Evolutionary conservation across 2,888 invertebrate genomes (phyloP), one percentile per base, ranked within the genome.

Genomic region (Coelopa pilipes): DNA sequence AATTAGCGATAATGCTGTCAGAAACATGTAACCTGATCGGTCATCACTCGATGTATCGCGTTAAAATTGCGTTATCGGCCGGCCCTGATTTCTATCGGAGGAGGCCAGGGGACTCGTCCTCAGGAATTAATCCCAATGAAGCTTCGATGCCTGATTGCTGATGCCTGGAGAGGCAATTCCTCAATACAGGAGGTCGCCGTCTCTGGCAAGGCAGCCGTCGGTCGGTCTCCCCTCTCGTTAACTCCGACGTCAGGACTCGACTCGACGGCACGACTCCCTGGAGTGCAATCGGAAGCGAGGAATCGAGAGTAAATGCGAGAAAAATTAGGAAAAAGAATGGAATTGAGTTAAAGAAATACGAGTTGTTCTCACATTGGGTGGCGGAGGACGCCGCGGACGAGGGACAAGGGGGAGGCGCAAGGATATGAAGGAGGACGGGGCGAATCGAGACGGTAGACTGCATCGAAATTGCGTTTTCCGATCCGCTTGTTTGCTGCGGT

Each of bases 61-160:
- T 34, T n/a, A n/a, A n/a, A n/a, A n/a, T n/a, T n/a, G n/a, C n/a
- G n/a, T n/a, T n/a, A n/a, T n/a, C n/a, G n/a, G n/a, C n/a, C 34
- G 2, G 34, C 7, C 34, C 2, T 34, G 34, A 34, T 34, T 34
- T 34, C 4, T 2, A 34, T 34, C 34, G 34, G 7, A 34, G 34
- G 34, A 34, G 7, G 34, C 7, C 34, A 34, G 34, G 34, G 4
- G 34, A 45, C 45, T 63, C 46, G n/a, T 11, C 50, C 45, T 59
- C 70, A 74, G 49, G 69, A 77, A 76, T 76, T 75, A 77, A 72
- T 74, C 76, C 75, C 74, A 77, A 76, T 76, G 75, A 78, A 76
- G 76, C 76, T 76, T 72, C 76, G 76, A 78, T 78, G 76, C 72
- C 63, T 34, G 34, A 34, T 34, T 34, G 34, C 34, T 72, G 69